Evolutionary conservation across 2,113 vertebrate genomes (phyloP).

Genomic region (Numenius arquata): DNA sequence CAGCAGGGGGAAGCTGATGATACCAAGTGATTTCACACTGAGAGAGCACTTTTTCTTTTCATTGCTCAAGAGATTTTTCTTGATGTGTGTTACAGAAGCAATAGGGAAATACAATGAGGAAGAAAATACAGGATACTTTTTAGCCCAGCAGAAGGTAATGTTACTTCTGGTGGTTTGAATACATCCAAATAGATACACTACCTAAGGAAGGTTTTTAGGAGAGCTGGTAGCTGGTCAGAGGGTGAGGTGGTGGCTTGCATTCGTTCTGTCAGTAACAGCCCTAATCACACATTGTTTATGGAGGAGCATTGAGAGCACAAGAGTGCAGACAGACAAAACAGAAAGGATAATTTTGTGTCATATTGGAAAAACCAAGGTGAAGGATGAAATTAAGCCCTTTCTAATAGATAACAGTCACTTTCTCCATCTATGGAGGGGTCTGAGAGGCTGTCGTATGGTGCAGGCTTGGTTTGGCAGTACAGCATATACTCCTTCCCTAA

Average conservation of each 20-base stretch:
- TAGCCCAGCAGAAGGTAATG: background rate
- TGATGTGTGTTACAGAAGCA: background rate
- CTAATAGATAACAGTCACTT: background rate
- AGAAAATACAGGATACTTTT: background rate
- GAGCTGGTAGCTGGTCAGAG: background rate
- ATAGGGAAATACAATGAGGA: background rate
- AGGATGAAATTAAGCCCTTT: background rate
- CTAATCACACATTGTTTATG: too few species aligned
- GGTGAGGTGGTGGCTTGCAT: background rate
- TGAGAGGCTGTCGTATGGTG: rapidly evolving
- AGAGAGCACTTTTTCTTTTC: background rate
- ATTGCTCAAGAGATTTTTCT: background rate
- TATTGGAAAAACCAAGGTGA: background rate
- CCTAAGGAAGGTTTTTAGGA: background rate
- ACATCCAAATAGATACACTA: background rate
- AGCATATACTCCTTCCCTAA: background rate
- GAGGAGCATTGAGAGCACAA: background rate
- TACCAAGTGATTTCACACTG: background rate
- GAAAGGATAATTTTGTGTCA: background rate
- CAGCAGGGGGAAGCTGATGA: background rate
- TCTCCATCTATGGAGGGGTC: background rate
- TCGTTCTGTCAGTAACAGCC: background rate
- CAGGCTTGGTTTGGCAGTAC: background rate
- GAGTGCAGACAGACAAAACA: background rate
- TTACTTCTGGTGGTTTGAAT: background rate